Base-by-base conservation (phyloP, 2,113 vertebrate genomes). In the Cyphomyrus plagiostoma region DNA sequence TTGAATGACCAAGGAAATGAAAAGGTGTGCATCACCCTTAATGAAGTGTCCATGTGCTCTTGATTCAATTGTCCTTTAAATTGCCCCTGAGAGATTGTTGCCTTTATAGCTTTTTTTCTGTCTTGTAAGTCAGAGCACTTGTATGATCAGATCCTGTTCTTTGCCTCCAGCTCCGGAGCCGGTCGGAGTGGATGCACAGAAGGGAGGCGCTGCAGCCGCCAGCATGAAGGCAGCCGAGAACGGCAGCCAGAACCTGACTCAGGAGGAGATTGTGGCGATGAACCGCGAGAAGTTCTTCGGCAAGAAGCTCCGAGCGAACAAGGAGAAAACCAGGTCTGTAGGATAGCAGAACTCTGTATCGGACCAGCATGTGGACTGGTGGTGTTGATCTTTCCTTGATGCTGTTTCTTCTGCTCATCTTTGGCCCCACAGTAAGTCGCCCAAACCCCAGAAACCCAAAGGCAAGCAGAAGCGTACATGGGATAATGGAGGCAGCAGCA, bases 281-380 rank as follows among this genome's bases (percentile, higher is more conserved):
- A 99, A 97, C 23, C 94, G 96, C 8, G 97, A 98, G 53, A 96
- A 98, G 91, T 98, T 99, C 93, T 95, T 98, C 92, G 97, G 95
- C 92, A 99, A 97, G 91, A 96, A 94, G 52, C 94, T 94, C 91
- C 95, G 91, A 89, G 96, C 91, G 90, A 89, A 83, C 80, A 21
- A 66, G 89, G 97, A 97, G 62, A 98, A 97, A 90, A 90, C 94
- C 62, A 96, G 94, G 98, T 98, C 88, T 90, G 91, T 0, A 2
- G 23, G 42, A 49, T 17, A 2, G 50, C 53, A 70, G 35, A 2
- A 19, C 35, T 9, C 53, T 21, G 85, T 1, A 0, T 3, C 46
- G 23, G 56, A 62, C 56, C 56, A 4, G 45, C 53, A 7, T 21
- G 53, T 7, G 4, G 49, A 13, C 4, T 13, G 48, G 4, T 39